phyloP scores from a whole-genome alignment of 2,888 invertebrate genomes.

The Mamestra brassicae region DNA sequence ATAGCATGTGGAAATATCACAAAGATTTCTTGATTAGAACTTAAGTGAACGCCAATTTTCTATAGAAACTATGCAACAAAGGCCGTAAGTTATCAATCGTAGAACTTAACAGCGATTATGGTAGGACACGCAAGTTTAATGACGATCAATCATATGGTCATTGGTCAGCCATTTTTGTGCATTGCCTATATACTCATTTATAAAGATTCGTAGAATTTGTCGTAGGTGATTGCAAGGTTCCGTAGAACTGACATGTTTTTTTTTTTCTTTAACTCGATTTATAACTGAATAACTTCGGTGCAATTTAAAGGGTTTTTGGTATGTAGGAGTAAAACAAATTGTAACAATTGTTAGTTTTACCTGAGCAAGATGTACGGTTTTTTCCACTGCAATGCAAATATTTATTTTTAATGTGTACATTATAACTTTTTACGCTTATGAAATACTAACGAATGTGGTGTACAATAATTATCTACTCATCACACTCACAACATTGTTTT shows the following conservation, averaged over 20 bases:
- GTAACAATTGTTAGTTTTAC: not conserved
- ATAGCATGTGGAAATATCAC: slow-evolving; percentile 63
- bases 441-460: too few species aligned
- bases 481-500: too few species aligned
- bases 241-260: not conserved
- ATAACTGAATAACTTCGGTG: not conserved
- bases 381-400: too few species aligned
- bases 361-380: too few species aligned
- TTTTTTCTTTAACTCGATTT: not conserved
- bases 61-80: slow-evolving; percentile 38
- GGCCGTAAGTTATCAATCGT: slow-evolving; percentile 49
- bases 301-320: not conserved
- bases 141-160: slow-evolving; percentile 25
- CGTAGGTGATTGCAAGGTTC: not conserved
- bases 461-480: too few species aligned
- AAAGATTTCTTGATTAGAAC: slow-evolving; percentile 58
- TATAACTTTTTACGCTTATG: too few species aligned
- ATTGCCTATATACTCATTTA: slow-evolving; percentile 15
- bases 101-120: slow-evolving; percentile 48
- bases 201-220: slow-evolving; percentile 11
- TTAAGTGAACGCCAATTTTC: slow-evolving; percentile 56
- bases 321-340: not conserved
- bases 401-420: too few species aligned
- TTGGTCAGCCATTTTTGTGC: slow-evolving; percentile 19
- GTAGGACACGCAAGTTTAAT: slow-evolving; percentile 57